Conservation (phyloP, 2,797 vertebrate genomes). For the Steatocranus sp. region DNA sequence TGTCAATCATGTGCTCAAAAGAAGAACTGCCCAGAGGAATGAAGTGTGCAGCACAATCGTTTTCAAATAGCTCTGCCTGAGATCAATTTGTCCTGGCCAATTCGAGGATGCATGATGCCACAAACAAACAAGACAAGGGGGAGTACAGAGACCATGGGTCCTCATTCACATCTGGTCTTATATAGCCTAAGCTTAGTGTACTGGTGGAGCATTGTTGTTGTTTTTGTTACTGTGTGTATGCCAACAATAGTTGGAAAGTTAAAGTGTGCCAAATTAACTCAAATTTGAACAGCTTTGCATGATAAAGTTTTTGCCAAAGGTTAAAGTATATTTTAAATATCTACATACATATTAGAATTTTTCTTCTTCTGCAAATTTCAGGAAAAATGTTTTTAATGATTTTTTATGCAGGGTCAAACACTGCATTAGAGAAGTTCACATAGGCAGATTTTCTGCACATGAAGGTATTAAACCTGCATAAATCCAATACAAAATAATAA, state of each 20-base stretch:
- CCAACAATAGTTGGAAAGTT: not conserved
- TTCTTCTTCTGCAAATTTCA: not conserved
- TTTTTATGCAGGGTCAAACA: not conserved
- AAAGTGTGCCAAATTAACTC: not conserved
- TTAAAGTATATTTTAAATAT: not conserved
- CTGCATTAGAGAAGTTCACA: not conserved
- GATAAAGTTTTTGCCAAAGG: not conserved
- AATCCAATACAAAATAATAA: not conserved
- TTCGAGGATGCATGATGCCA: slow-evolving; percentile 32
- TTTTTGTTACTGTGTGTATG: slow-evolving; percentile 21
- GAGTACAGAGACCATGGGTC: slow-evolving; percentile 30
- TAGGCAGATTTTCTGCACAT: not conserved
- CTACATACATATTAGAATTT: not conserved
- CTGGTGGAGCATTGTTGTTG: slow-evolving; percentile 14
- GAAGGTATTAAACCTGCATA: not conserved
- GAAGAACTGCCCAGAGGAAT: slow-evolving; percentile 14
- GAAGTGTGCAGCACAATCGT: slow-evolving; percentile 6
- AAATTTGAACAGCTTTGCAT: not conserved
- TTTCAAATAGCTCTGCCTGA: slow-evolving; percentile 42
- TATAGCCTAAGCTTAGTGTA: slow-evolving; percentile 34
- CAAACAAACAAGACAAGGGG: slow-evolving; percentile 26
- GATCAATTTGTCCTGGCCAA: slow-evolving; percentile 51
- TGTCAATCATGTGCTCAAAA: not conserved
- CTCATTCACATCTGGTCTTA: slow-evolving; percentile 42
- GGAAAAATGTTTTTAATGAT: not conserved